Evolutionary conservation across 1,140 invertebrate species (phyloP), one percentile per base, ranked within the genome.

Genomic region (Drosophila prosaltans): DNA sequence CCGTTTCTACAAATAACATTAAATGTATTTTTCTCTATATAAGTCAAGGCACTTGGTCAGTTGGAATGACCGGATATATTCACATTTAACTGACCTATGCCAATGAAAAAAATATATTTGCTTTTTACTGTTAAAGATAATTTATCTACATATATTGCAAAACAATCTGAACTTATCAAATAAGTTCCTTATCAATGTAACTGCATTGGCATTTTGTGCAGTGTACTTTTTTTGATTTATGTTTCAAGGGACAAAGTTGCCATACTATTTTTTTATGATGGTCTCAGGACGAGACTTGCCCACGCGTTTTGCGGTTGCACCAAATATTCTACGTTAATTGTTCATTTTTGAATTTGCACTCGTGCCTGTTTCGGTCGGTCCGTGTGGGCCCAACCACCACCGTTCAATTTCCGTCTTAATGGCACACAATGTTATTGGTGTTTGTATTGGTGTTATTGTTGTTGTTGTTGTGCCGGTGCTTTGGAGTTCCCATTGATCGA

Each of bases 281-380:
- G 43, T 21, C 16, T 48, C 16, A 7, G 6, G 45, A 51, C 21
- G 8, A 26, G 45, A 2, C 21, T 51, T 9, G 24, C 45, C 45
- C 45, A 51, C 45, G 45, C 26, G 11, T 45, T 39, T 43, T 81
- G 80, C 48, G 80, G 76, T 83, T 78, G 66, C 57, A 63, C 68
- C 59, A 69, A 72, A 79, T 83, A 72, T 83, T 65, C 80, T 72
- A 67, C 57, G 68, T 66, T 82, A 82, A 83, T 83, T 83, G 75
- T 76, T 72, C 67, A 78, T 79, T 71, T 75, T 62, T 5, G 39
- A 36, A 36, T 36, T 36, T 55, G 5, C 48, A 54, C n/a, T n/a
- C 36, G 16, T 64, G 24, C 9, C 26, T 59, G 66, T 40, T 55
- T 10, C 45, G 21, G 41, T 43, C 68, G 61, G 64, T 69, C 67